Base-by-base conservation (phyloP, 2,888 invertebrate species). In the Nycteola revayana region DNA sequence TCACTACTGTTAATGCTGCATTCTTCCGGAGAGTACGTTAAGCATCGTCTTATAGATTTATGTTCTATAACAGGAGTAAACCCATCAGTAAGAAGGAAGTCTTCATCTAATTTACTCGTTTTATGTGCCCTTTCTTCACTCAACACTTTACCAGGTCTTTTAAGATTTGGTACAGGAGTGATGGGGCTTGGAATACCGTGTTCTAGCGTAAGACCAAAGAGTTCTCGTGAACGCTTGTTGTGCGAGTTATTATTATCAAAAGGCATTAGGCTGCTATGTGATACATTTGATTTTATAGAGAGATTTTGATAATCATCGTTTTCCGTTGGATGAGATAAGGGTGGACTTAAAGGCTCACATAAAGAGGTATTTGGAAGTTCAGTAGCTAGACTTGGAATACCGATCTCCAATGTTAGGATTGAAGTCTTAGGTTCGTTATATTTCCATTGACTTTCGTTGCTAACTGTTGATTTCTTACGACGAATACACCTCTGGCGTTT, bases 401-500 rank as follows among this genome's bases (percentile, higher is more conserved):
- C 86, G 46, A 84, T 78, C 60, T 89, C 82, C 22, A 87, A 59
- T 0, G 88, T 83, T 1, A 83, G 65, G 9, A 82, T 67, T 5
- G 82, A 73, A 1, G 65, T 64, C 57, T 80, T 82, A 1, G 55
- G 35, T 33, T 72, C 64, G 43, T 68, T 75, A 8, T 57, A 66
- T 44, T 71, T 77, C 57, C 70, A 75, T 26, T 71, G 57, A 38
- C 82, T 86, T 29, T 86, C 85, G 17, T 80, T 84, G 35, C 85
- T 86, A 0, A 78, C 73, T 7, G 82, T 84, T 1, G 84, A 86
- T 44, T 89, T 90, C 49, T 90, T 88, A 42, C 91, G 80, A 1
- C 92, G 74, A 8, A 92, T 90, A 52, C 92, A 91, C 49, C 80
- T 88, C 61, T 92, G 92, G 9, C 92, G 75, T 63, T 88, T 90